Evolutionary conservation across 2,888 invertebrate species (phyloP).

Genomic region (Cenopis cana): DNA sequence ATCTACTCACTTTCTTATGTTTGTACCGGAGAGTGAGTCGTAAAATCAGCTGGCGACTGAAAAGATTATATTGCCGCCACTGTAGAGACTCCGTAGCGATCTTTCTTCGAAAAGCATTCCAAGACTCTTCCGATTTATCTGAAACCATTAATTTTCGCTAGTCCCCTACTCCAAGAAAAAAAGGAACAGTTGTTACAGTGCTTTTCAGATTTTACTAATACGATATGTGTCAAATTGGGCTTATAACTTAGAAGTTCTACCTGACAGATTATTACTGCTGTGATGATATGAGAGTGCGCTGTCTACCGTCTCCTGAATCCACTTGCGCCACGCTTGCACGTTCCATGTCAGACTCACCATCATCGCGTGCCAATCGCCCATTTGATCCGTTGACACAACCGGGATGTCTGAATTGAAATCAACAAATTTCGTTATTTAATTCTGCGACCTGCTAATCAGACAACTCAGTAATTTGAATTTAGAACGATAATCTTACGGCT

Average conservation of each 20-base stretch:
- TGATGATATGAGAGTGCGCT: constrained; percentile 56
- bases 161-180: no score
- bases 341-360: constrained; percentile 79
- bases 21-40: constrained; percentile 67
- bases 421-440: constrained; percentile 11
- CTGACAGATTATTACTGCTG: constrained; percentile 47
- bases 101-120: constrained; percentile 65
- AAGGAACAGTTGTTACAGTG: no score
- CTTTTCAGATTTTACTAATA: neutral
- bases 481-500: neutral
- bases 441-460: neutral
- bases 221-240: no score
- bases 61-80: constrained; percentile 76
- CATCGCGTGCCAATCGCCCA: constrained; percentile 77
- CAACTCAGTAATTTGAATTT: neutral
- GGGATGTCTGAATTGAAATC: constrained; percentile 58
- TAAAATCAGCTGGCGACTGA: constrained; percentile 67
- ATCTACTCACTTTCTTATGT: constrained; percentile 64
- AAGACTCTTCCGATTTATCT: constrained; percentile 57
- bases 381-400: constrained; percentile 68
- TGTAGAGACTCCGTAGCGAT: constrained; percentile 69
- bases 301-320: constrained; percentile 74
- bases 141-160: constrained; percentile 36
- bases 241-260: no score
- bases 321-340: constrained; percentile 74